Base-by-base conservation (phyloP, 2,797 vertebrate species). In the Coracias cyanogaster region DNA sequence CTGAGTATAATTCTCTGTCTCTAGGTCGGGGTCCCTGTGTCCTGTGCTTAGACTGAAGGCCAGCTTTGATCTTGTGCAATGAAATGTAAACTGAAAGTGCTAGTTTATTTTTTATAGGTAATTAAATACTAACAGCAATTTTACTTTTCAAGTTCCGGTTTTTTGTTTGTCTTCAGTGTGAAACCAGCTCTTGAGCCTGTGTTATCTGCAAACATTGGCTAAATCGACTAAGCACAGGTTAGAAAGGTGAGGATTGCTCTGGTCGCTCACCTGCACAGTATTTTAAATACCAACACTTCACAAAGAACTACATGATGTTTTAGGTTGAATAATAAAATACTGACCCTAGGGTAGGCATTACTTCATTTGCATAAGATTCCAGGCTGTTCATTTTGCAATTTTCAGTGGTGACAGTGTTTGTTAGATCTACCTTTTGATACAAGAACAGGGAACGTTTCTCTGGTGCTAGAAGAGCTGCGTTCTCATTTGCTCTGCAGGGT, bases 71-170 rank as follows among this genome's bases (percentile, higher is more conserved):
- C 49, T 52, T 93, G 72, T 90, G 85, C 85, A 91, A 39, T 95
- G 80, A 86, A 37, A 39, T 95, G 86, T 90, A 79, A 94, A 72
- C 45, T 46, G 45, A 81, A 94, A 94, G 65, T 54, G 46, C 61
- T 84, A 21, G 19, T 58, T 83, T 71, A 5, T 90, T 91, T 95
- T 93, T 88, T 65, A 55, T 54, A 90, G 66, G 24, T 18, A 4
- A 94, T 96, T 94, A 93, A 95, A 94, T 95, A 51, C 46, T 90
- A 76, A 76, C 48, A 51, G 21, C 54, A 55, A 14, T 72, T 95
- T 83, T 58, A 43, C 61, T 94, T 94, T 83, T 60, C 26, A 81
- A 83, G 33, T 91, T 86, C 49, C 84, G 48, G 52, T n/a, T 64
- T 57, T 80, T 88, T 69, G 29, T 92, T 37, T 20, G 6, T 64